phyloP scores from a whole-genome alignment of 2,113 vertebrate species.

The Origma solitaria region DNA sequence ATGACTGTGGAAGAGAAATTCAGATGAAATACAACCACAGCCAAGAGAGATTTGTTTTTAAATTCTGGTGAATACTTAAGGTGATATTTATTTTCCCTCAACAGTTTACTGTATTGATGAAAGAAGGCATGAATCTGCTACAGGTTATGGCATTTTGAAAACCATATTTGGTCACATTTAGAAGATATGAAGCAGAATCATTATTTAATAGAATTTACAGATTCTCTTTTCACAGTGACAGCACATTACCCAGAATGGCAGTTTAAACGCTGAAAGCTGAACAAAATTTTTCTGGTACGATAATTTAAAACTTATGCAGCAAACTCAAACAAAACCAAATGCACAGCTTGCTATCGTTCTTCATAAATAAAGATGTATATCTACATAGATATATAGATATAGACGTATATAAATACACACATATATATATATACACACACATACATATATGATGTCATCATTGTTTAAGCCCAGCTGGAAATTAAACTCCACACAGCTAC shows the following conservation, averaged over 20 bases:
- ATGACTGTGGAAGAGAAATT: not conserved
- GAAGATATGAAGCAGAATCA: not conserved
- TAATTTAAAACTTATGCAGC: not conserved
- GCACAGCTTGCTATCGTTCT: not conserved
- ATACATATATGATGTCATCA: not conserved
- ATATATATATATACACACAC: too few species aligned
- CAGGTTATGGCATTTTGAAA: not conserved
- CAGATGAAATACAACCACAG: not conserved
- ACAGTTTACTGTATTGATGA: not conserved
- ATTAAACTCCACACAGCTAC: not conserved
- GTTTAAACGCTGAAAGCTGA: not conserved
- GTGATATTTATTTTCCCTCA: not conserved
- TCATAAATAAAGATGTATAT: not conserved
- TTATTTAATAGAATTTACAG: not conserved
- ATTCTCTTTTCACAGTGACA: not conserved
- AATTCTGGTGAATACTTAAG: not conserved
- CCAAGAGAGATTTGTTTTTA: not conserved
- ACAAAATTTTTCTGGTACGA: not conserved
- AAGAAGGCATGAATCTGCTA: not conserved
- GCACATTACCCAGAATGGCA: not conserved
- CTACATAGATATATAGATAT: not conserved
- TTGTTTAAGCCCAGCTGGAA: not conserved
- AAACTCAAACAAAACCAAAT: not conserved
- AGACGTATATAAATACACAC: not conserved
- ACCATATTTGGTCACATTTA: not conserved